phyloP scores from a whole-genome alignment of 2,113 vertebrate genomes.

The Eretmochelys imbricata region DNA sequence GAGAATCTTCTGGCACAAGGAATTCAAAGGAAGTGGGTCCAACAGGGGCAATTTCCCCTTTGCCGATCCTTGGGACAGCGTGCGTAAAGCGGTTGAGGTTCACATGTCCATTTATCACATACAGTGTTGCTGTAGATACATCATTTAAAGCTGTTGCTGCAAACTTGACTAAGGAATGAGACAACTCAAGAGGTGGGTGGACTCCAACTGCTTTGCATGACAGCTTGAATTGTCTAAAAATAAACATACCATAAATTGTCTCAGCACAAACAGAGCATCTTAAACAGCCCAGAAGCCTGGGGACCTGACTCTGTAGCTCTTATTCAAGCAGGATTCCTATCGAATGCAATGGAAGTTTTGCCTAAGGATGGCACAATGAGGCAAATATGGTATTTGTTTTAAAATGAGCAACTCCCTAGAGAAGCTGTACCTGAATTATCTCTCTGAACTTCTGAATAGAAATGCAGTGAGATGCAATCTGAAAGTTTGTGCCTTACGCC shows the following conservation, averaged over 20 bases:
- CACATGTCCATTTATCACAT: conserved; percentile 79
- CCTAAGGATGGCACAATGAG: conserved; percentile 47
- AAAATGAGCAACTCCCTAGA: conserved; percentile 61
- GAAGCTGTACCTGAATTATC: conserved; percentile 46
- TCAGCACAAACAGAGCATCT: conserved; percentile 55
- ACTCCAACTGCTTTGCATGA: conserved; percentile 86
- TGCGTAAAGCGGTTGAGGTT: conserved; percentile 63
- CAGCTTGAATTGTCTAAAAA: conserved; percentile 87
- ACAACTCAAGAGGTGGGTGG: conserved; percentile 89
- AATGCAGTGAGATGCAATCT: conserved; percentile 33
- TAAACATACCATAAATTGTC: conserved; percentile 65
- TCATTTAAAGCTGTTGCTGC: conserved; percentile 85
- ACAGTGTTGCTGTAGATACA: conserved; percentile 77
- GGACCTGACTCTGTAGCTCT: conserved; percentile 71
- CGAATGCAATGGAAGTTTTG: conserved; percentile 70
- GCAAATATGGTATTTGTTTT: conserved; percentile 70
- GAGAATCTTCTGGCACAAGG: conserved; percentile 72
- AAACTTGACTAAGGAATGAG: conserved; percentile 89
- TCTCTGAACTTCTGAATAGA: conserved; percentile 66
- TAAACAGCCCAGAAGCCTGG: conserved; percentile 65
- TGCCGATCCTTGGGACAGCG: conserved; percentile 63
- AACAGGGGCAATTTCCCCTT: conserved; percentile 36
- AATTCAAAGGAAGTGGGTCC: conserved; percentile 87
- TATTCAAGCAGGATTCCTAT: conserved; percentile 67
- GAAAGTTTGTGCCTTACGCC: conserved; percentile 26